phyloP scores from a whole-genome alignment of 2,113 vertebrate species.

The Halichoeres trimaculatus region DNA sequence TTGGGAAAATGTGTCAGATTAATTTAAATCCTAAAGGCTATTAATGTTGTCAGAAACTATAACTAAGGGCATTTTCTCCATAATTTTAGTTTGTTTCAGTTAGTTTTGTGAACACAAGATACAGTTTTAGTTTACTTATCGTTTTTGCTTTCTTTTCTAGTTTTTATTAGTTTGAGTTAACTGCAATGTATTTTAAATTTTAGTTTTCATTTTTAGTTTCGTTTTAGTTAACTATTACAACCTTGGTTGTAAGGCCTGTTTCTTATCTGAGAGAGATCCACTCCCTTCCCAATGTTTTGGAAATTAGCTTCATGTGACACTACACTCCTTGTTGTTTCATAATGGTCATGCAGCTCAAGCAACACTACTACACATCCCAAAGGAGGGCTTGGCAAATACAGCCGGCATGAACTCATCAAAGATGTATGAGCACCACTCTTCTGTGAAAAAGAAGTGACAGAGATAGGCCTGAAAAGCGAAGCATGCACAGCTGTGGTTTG shows the following conservation, averaged over 20 bases:
- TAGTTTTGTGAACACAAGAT: too few relatives aligned
- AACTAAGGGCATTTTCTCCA: too few relatives aligned
- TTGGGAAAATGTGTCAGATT: too few relatives aligned
- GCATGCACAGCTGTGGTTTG: slow-evolving; percentile 57
- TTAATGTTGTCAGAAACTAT: too few relatives aligned
- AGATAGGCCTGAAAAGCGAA: slow-evolving; percentile 36
- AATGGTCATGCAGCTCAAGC: slow-evolving; percentile 33
- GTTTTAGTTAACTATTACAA: too few relatives aligned
- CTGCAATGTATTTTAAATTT: too few relatives aligned
- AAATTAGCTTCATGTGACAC: slow-evolving; percentile 34
- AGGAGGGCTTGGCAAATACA: slow-evolving; percentile 46
- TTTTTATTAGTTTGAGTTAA: too few relatives aligned
- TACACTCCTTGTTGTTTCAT: slow-evolving; percentile 36
- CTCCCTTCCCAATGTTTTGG: slow-evolving; percentile 37
- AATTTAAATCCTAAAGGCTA: too few relatives aligned
- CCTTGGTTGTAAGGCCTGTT: slow-evolving; percentile 29
- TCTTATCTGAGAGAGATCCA: slow-evolving; percentile 19
- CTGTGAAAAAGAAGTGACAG: slow-evolving; percentile 54
- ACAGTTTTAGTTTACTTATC: too few relatives aligned
- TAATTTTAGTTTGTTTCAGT: too few relatives aligned
- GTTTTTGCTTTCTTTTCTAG: too few relatives aligned
- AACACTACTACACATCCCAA: slow-evolving; percentile 45
- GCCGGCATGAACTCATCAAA: slow-evolving; percentile 48
- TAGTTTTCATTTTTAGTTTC: too few relatives aligned
- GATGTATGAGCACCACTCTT: slow-evolving; percentile 61